Conservation (phyloP, 2,888 invertebrate genomes). For the Folsomia manolachei region DNA sequence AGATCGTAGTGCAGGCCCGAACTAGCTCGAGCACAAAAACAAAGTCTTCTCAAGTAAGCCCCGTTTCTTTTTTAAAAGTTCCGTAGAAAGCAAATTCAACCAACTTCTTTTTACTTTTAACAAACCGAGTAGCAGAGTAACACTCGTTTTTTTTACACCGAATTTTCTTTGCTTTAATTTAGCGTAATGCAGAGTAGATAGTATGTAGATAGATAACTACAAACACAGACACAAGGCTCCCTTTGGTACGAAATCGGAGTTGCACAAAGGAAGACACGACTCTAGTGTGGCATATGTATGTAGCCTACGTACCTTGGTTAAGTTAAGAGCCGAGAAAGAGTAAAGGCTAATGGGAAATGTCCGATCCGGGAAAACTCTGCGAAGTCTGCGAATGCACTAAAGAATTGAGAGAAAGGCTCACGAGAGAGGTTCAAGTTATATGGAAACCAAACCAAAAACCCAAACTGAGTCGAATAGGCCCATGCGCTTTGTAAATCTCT, state of each 20-base stretch:
- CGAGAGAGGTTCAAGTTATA: constrained; percentile 33
- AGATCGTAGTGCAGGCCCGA: background rate
- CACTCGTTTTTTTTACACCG: too few species aligned
- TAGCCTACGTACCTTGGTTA: too few species aligned
- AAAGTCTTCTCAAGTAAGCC: too few species aligned
- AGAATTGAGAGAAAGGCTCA: constrained; percentile 32
- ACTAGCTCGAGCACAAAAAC: background rate
- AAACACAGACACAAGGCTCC: too few species aligned
- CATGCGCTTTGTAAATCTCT: constrained; percentile 21
- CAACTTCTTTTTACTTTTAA: background rate
- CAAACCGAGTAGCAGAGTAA: background rate
- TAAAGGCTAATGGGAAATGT: constrained; percentile 34
- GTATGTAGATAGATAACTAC: too few species aligned
- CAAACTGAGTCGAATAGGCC: constrained; percentile 3
- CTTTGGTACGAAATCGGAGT: too few species aligned
- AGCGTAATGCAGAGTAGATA: background rate
- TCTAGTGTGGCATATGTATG: too few species aligned
- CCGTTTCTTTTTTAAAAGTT: too few species aligned
- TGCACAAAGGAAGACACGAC: too few species aligned
- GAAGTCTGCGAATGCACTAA: constrained; percentile 46
- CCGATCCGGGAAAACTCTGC: constrained; percentile 47
- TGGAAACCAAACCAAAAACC: background rate
- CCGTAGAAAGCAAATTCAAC: too few species aligned
- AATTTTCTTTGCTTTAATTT: background rate
- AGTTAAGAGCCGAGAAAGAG: background rate